Base-by-base conservation (phyloP, 2,888 invertebrate genomes). In the Polia nebulosa region DNA sequence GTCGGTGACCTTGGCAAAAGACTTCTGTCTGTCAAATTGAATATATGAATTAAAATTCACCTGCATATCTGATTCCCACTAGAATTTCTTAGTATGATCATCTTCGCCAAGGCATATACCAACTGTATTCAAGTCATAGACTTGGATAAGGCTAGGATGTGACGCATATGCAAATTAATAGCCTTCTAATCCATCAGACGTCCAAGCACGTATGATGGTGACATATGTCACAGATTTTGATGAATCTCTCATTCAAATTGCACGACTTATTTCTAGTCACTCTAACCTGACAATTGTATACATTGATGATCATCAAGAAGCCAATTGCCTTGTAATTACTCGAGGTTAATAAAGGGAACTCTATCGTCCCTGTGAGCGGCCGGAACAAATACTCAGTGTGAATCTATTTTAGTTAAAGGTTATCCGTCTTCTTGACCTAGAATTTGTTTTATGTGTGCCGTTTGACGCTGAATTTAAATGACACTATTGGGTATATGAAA, bases 321-420 rank as follows among this genome's bases (percentile, higher is more conserved):
- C n/a, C 58, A 41, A 78, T 78, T 71, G 51, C 52, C 34, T 25
- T 34, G 15, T 76, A 78, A 56, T 66, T 60, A 36, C 29, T 20
- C 51, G 25, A 58, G 74, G 78, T 53, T 76, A 61, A 41, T 61
- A 55, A 67, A 67, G 80, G 80, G 77, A 63, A 58, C 39, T 45
- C 27, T 20, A 20, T 29, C 49, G 71, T 66, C 49, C 61, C 63
- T 81, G 64, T 55, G 56, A 57, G 52, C 44, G 56, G 51, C 52
- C 68, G 73, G 65, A 69, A 78, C 78, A 72, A 56, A 80, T 41
- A 65, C 34, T 67, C 39, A 25, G 45, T 47, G 52, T 47, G 65
- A 55, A 56, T 81, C 79, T 84, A 78, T 81, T 76, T 73, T 55
- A 63, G 64, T 60, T 71, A 82, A 84, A 81, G 79, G 76, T 82